Base-by-base conservation (phyloP, 1,140 invertebrate genomes). In the Popillia japonica region DNA sequence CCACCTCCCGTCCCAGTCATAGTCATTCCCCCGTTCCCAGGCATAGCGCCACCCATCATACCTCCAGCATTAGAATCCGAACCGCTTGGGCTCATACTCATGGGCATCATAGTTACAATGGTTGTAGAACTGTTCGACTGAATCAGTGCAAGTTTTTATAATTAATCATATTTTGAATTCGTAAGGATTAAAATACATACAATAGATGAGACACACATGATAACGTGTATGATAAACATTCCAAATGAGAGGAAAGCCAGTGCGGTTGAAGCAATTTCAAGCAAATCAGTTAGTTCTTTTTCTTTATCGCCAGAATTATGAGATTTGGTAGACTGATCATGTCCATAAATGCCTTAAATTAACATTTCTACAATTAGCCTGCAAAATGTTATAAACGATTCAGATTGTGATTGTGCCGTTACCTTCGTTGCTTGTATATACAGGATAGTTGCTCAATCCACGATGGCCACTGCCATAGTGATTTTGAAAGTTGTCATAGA, bases 211-310 rank as follows among this genome's bases (percentile, higher is more conserved):
- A 92, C 91, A 84, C 91, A 91, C 92, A 94, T 92, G 0, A 94
- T 87, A 6, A 95, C 88, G 83, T 95, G 93, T 41, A 94, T 86
- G 2, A 93, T 88, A 78, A 95, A 95, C 84, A 94, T 90, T 55
- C 92, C 92, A 83, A 95, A 95, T 0, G 93, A 92, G n/a, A 94
- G 82, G 82, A 93, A 94, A 0, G 94, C 94, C 8, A 95, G 88
- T 0, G 93, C 93, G 0, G 94, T 94, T 0, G 94, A 87, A 0
- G 93, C 93, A 61, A 94, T 91, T 78, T 95, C 93, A 48, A 94
- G 94, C 40, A 95, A 88, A 79, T 95, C 93, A 40, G 90, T 90
- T 9, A 94, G 83, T 0, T 90, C 90, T 11, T 94, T 84, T 6
- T 91, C 88, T 79, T 92, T 92, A 82, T 81, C 82, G 2, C 85